These are phyloP conservation scores for Trogon surrucura DNA, from an alignment of 2,113 vertebrate species.

Conservation along the genomic window DNA sequence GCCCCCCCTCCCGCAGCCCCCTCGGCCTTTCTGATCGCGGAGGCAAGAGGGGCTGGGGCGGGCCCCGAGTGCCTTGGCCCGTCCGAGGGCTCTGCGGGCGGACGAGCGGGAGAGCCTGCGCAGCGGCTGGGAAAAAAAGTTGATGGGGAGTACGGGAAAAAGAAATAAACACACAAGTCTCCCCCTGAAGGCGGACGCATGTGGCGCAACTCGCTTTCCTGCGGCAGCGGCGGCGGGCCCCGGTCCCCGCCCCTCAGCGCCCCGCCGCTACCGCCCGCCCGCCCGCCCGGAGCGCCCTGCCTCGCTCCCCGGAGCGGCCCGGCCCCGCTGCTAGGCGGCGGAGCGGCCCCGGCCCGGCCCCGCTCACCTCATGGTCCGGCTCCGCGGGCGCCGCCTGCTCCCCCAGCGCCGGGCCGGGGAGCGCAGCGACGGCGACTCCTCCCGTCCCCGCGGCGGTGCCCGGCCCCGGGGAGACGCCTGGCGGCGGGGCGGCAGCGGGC, in stretches of 20 bases:
- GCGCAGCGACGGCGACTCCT: no score
- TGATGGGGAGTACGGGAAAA: neutral
- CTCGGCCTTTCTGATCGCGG: neutral
- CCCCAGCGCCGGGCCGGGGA: no score
- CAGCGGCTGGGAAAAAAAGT: neutral
- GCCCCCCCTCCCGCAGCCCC: neutral
- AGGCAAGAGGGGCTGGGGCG: neutral
- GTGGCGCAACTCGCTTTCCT: neutral
- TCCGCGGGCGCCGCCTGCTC: no score
- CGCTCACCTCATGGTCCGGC: no score
- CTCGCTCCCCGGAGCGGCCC: no score
- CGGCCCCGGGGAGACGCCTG: no score
- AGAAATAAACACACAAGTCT: neutral
- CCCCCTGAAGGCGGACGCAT: neutral
- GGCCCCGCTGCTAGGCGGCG: no score
- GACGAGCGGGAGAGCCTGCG: neutral
- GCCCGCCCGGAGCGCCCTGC: no score
- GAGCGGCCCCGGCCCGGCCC: no score
- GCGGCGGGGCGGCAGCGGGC: no score
- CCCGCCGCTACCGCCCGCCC: no score
- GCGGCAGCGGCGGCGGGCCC: neutral
- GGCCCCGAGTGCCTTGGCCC: neutral
- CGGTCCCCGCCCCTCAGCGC: neutral
- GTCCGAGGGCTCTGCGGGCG: neutral
- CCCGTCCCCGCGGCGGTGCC: no score